Evolutionary conservation across 2,888 invertebrate genomes (phyloP), one percentile per base, ranked within the genome.

Genomic region (Lithophane socia): DNA sequence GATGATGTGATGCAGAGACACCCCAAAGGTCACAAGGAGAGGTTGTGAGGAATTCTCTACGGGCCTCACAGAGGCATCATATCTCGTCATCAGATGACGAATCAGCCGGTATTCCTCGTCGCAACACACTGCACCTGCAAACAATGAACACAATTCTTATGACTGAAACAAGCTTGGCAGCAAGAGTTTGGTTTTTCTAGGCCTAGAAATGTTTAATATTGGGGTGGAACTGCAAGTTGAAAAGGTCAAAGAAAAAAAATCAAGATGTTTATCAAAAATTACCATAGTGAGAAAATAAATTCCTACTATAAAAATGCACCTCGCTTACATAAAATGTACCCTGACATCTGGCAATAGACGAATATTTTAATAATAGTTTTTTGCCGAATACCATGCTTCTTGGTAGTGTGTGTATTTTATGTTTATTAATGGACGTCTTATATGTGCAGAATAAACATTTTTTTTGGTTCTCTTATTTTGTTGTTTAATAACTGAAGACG

Each of bases 1-100:
- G 86, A 98, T 98, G 84, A 98, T 98, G 90, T 98, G 98, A 94
- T 98, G 98, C 79, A 98, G 96, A 0, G 98, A 98, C 56, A 98
- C 98, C 3, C 98, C 98, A 90, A 98, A 98, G 77, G 98, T 98
- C 89, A 98, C 98, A 80, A 98, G 97, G 42, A 98, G 97, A 0
- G 98, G 98, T 79, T 97, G 97, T 0, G 98, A 97, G 60, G 98
- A 98, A 94, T 98, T 98, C 90, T 97, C 97, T 9, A 98, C 98
- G 0, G 98, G 98, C 60, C 98, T 95, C 60, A 98, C 98, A 0
- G 98, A 98, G 13, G 98, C 97, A 91, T 98, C 98, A 94, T 98
- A 98, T 90, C 97, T 97, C 88, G 97, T 97, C 97, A 98, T 97
- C 87, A 98, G 95, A 90, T 98, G 97, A 77, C 97, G 97, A 84